A percentile compares a stretch with the other conserved stretches of the same genome.
Evolutionary conservation across 2,113 vertebrate genomes (phyloP).

Genomic region (Corythaixoides concolor): DNA sequence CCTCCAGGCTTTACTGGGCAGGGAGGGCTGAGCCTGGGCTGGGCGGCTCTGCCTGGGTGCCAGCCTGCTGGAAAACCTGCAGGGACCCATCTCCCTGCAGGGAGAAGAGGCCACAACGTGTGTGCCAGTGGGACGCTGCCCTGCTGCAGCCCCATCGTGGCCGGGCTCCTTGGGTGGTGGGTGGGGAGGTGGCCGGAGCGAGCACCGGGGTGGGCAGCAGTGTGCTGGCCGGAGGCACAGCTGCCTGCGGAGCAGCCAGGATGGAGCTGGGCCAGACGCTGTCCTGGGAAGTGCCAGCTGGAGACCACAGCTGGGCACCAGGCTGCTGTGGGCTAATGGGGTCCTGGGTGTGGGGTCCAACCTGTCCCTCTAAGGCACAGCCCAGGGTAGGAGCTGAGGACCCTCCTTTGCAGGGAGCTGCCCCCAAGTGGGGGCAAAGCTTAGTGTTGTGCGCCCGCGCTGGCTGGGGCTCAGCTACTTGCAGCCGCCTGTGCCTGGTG

Average conservation of each 20-base stretch:
- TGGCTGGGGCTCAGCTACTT: neutral
- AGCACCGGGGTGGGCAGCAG: rapidly evolving
- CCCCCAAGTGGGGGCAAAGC: rapidly evolving
- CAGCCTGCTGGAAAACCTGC: too few relatives aligned
- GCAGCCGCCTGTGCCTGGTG: neutral
- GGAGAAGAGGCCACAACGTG: too few relatives aligned
- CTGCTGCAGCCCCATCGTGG: neutral
- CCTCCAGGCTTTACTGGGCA: too few relatives aligned
- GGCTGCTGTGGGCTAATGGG: neutral
- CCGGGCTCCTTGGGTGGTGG: too few relatives aligned
- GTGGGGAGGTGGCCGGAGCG: neutral
- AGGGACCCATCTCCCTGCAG: too few relatives aligned
- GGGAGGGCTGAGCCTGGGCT: neutral
- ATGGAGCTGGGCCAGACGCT: rapidly evolving
- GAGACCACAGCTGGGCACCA: neutral
- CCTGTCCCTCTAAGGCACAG: neutral
- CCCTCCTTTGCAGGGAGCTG: neutral
- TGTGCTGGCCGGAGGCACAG: neutral
- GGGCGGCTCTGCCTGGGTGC: neutral
- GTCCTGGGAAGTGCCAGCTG: neutral
- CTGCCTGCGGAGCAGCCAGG: neutral
- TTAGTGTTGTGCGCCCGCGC: neutral
- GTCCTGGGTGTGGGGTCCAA: too few relatives aligned
- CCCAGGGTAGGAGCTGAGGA: neutral
- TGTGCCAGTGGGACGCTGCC: too few relatives aligned